A percentile compares a stretch with the other conserved stretches of the same genome.
Evolutionary conservation across 1,140 invertebrate genomes (phyloP).

Genomic region (Drosophila guanche): DNA sequence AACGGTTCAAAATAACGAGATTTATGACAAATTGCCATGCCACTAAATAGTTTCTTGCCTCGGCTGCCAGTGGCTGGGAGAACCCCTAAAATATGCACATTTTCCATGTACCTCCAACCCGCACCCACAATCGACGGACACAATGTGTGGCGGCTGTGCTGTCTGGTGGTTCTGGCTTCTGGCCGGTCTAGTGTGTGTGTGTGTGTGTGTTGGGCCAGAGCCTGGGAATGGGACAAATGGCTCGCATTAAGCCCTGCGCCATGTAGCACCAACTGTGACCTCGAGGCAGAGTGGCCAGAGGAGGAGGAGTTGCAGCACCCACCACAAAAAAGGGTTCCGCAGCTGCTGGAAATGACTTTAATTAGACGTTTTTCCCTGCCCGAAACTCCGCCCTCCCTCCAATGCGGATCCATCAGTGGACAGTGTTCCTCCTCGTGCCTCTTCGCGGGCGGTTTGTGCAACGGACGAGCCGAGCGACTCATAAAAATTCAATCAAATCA

Average conservation of each 20-base stretch:
- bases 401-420: slow-evolving; percentile 31
- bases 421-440: neutral
- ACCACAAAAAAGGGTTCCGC: slow-evolving; percentile 17
- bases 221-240: slow-evolving; percentile 49
- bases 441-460: neutral
- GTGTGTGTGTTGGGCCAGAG: neutral
- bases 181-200: slow-evolving; percentile 18
- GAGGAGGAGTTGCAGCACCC: neutral
- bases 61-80: slow-evolving; percentile 11
- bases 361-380: slow-evolving; percentile 48
- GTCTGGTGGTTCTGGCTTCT: slow-evolving; percentile 19
- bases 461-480: no score
- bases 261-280: slow-evolving; percentile 80
- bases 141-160: slow-evolving; percentile 15
- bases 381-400: neutral
- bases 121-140: neutral
- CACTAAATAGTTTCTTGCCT: slow-evolving; percentile 68
- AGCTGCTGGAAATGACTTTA: slow-evolving; percentile 76
- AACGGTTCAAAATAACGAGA: slow-evolving; percentile 78
- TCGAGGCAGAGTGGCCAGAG: slow-evolving; percentile 34
- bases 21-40: slow-evolving; percentile 71
- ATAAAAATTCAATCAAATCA: slow-evolving; percentile 83
- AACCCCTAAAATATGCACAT: slow-evolving; percentile 72
- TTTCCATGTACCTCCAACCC: slow-evolving; percentile 6
- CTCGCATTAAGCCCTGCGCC: slow-evolving; percentile 63